Evolutionary conservation across 2,888 invertebrate species (phyloP), one percentile per base, ranked within the genome.

Genomic region (Scaptomyza reducta): DNA sequence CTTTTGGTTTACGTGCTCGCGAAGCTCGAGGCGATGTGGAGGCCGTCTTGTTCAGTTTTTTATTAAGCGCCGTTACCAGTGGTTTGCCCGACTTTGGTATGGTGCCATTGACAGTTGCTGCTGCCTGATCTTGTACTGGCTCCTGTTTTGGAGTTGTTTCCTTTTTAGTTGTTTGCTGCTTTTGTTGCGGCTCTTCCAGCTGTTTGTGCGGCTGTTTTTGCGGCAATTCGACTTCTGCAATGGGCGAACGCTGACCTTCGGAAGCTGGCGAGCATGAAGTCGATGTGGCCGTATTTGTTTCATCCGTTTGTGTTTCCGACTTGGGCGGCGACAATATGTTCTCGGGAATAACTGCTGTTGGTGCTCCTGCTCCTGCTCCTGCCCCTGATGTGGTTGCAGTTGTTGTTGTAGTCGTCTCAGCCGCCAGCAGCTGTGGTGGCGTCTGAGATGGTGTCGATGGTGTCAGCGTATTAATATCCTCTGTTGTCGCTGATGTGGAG

Each of bases 11-110:
- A 35, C 90, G 87, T 53, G 93, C 75, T 31, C 89, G 88, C 25
- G 87, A 85, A 7, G 90, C 71, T 54, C 90, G 87, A 18, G 87
- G 79, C 9, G 90, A 83, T 22, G 85, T 71, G 55, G 79, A 65
- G n/a, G 74, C 74, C 25, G 79, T 61, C 45, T 91, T 91, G 46
- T 90, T 91, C 22, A 89, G 51, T 76, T 91, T 92, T 62, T 90
- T 91, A 58, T 87, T 91, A 62, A 90, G 86, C 14, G 90, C 87
- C 46, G 90, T 77, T 68, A 90, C 88, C 10, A 90, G 75, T 3
- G 92, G 91, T 60, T 92, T 92, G 18, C 91, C 92, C 38, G 91
- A 89, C 77, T 91, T 91, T 66, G 92, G 91, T 85, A 91, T 88
- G 27, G 84, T 87, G 60, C 92, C 92, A 73, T 92, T 92, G 7